These are phyloP conservation scores for Podargus strigoides DNA, from an alignment of 2,797 vertebrate species.

Conservation along the genomic window DNA sequence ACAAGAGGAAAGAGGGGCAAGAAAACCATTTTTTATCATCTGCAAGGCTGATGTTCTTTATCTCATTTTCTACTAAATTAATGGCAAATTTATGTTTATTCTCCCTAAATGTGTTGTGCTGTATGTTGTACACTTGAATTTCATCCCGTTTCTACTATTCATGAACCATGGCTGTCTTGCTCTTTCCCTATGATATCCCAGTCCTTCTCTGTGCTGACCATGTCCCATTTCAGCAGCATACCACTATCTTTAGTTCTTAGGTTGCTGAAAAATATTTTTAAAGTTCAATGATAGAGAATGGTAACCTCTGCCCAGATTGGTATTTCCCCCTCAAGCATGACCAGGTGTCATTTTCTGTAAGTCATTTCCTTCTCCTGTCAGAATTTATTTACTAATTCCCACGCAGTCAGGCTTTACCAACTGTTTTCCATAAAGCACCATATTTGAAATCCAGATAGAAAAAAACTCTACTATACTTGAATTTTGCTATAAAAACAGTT, in stretches of 20 bases:
- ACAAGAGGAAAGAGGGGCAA: background rate
- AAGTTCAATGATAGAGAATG: background rate
- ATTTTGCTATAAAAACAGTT: background rate
- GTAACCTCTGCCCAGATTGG: background rate
- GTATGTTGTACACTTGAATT: background rate
- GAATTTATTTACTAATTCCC: background rate
- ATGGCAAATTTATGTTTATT: background rate
- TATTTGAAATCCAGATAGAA: background rate
- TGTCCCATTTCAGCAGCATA: background rate
- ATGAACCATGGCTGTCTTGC: background rate
- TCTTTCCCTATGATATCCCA: background rate
- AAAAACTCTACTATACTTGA: background rate
- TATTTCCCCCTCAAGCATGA: background rate
- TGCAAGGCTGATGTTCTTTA: background rate
- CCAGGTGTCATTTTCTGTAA: slow-evolving; percentile 14
- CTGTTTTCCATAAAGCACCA: background rate
- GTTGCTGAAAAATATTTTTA: background rate
- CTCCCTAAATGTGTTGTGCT: background rate
- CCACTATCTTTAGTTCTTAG: background rate
- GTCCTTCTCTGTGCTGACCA: accelerated
- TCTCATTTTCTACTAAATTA: background rate
- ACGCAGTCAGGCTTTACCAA: background rate
- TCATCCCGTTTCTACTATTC: background rate
- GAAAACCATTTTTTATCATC: background rate
- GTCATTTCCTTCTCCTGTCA: background rate